A percentile compares a stretch with the other conserved stretches of the same genome.
phyloP scores from a whole-genome alignment of 2,888 invertebrate species.

The Molorchus minor region DNA sequence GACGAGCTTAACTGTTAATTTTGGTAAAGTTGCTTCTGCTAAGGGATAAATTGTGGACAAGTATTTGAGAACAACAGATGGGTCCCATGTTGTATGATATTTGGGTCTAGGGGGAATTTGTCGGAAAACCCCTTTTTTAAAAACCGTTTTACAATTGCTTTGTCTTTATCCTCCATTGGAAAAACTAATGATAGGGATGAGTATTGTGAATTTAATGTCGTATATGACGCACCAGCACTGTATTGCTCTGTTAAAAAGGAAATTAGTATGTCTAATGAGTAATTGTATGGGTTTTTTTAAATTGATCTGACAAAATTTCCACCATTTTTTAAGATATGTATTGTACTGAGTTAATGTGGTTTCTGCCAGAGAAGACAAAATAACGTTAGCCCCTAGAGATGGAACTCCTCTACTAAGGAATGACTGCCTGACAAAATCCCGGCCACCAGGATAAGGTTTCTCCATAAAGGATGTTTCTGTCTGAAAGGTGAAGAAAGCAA shows the following conservation, averaged over 20 bases:
- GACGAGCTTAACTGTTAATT: slow-evolving; percentile 3
- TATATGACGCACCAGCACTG: background rate
- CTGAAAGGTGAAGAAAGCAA: slow-evolving; percentile 20
- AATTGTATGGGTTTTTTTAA: background rate
- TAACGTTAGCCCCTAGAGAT: background rate
- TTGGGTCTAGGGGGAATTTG: slow-evolving; percentile 39
- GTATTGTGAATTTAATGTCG: background rate
- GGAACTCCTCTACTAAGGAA: background rate
- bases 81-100: slow-evolving; percentile 45
- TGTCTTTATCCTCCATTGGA: background rate
- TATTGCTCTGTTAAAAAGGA: background rate
- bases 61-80: slow-evolving; percentile 35
- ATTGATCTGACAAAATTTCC: background rate
- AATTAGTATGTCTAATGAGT: background rate
- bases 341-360: background rate
- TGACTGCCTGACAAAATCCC: background rate
- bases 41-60: slow-evolving; percentile 16
- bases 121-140: slow-evolving; percentile 40
- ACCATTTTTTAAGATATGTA: background rate
- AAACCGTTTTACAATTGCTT: slow-evolving; percentile 35
- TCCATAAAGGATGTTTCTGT: slow-evolving; percentile 12
- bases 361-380: background rate
- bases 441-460: slow-evolving; percentile 25
- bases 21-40: background rate
- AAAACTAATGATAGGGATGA: background rate